Evolutionary conservation across 2,113 vertebrate species (phyloP), one percentile per base, ranked within the genome.

Genomic region (Zapornia atra): DNA sequence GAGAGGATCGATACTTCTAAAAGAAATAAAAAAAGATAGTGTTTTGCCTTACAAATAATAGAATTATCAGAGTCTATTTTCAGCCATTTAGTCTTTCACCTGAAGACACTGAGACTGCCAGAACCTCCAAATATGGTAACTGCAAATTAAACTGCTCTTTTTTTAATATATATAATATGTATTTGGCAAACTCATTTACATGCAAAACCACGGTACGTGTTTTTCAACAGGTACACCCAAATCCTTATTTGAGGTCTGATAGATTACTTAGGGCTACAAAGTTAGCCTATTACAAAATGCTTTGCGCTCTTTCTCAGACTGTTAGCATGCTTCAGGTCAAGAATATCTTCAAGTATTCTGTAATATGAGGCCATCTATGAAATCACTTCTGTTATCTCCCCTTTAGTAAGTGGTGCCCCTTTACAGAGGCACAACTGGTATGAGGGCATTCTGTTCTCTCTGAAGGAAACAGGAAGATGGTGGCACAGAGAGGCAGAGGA

Each of bases 51-150:
- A 50, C 4, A 38, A 81, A 84, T 22, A 76, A 70, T 15, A 70
- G 69, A 24, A 69, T 42, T 28, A 53, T 31, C 15, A 38, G 10
- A 20, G 53, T 20, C 13, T 33, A 6, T 50, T 83, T 91, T 68
- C 65, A 87, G 46, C 25, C 57, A 68, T 60, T 77, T 76, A 65
- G 40, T 56, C 48, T 46, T 82, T 38, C 83, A 44, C 16, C 10
- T 64, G n/a, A 81, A 56, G 17, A n/a, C n/a, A 69, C 9, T 61
- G 46, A 64, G 20, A 48, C 24, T 51, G 29, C 8, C 51, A 78
- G 11, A 71, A 70, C 12, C 53, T 34, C 57, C 57, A 64, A 3
- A 1, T 16, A 50, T 0, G 4, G 2, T 11, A 33, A 88, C 0
- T 20, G 11, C 33, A 76, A 72, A 53, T 34, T 33, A 77, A 65